Evolutionary conservation across 2,113 vertebrate species (phyloP).

Genomic region (Callopanchax toddi): DNA sequence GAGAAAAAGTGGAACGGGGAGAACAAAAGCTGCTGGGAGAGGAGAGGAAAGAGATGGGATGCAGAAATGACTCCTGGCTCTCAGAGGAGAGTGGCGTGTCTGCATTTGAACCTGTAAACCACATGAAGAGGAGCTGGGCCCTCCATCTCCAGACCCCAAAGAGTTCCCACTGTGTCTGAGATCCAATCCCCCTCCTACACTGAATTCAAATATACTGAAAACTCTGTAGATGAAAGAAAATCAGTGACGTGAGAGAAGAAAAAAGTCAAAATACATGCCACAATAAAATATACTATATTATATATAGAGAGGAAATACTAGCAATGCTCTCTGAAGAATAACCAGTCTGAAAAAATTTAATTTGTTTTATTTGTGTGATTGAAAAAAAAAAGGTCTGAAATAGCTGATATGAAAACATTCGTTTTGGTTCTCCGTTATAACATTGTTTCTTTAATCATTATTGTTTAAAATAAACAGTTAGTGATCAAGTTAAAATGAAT

Average conservation of each 20-base stretch:
- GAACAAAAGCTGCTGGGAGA: conserved; percentile 70
- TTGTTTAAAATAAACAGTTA: no score
- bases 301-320: no score
- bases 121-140: conserved; percentile 17
- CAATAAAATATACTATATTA: no score
- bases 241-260: not conserved
- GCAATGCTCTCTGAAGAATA: no score
- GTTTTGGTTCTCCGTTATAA: no score
- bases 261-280: no score
- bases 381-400: no score
- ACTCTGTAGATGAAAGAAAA: not conserved
- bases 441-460: no score
- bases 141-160: conserved; percentile 7
- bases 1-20: conserved; percentile 64
- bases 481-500: no score
- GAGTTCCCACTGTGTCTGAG: conserved; percentile 6
- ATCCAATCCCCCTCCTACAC: conserved; percentile 11
- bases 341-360: no score
- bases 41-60: conserved; percentile 45
- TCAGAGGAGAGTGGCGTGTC: conserved; percentile 41
- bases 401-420: no score
- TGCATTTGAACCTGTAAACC: conserved; percentile 57
- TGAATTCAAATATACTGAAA: not conserved
- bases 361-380: no score
- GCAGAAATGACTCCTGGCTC: conserved; percentile 44